phyloP scores from a whole-genome alignment of 2,113 vertebrate genomes.

The Myocastor coypus region DNA sequence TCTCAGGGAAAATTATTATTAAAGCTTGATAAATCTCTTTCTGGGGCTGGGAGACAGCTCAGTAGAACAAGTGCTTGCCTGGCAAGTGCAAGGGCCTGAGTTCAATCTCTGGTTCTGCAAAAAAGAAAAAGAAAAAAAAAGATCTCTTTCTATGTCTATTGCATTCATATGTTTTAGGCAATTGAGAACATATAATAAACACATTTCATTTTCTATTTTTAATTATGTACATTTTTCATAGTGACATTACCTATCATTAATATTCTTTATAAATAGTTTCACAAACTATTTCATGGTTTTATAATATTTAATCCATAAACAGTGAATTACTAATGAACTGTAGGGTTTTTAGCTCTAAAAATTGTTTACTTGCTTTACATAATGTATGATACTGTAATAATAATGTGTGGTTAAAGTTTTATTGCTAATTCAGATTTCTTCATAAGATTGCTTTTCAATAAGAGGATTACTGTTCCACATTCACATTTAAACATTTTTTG shows the following conservation, averaged over 20 bases:
- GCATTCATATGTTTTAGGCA: neutral
- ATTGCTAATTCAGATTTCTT: neutral
- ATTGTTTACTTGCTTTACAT: constrained; percentile 22
- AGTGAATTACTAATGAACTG: neutral
- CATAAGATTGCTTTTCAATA: neutral
- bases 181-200: neutral
- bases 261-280: neutral
- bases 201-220: neutral
- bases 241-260: constrained; percentile 52
- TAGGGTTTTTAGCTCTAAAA: neutral
- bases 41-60: too few relatives aligned
- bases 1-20: constrained; percentile 1
- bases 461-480: neutral
- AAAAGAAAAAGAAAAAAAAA: too few relatives aligned
- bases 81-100: too few relatives aligned
- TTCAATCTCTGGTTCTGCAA: too few relatives aligned
- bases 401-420: neutral
- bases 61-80: too few relatives aligned
- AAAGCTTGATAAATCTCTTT: neutral
- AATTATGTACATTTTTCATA: neutral
- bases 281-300: constrained; percentile 8
- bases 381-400: constrained; percentile 15
- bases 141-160: too few relatives aligned
- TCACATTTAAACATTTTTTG: neutral
- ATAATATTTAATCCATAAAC: neutral